Percentiles rank a stretch among this genome's conserved stretches.
Conservation (phyloP, 2,888 invertebrate species). For the Spilosoma lubricipeda region DNA sequence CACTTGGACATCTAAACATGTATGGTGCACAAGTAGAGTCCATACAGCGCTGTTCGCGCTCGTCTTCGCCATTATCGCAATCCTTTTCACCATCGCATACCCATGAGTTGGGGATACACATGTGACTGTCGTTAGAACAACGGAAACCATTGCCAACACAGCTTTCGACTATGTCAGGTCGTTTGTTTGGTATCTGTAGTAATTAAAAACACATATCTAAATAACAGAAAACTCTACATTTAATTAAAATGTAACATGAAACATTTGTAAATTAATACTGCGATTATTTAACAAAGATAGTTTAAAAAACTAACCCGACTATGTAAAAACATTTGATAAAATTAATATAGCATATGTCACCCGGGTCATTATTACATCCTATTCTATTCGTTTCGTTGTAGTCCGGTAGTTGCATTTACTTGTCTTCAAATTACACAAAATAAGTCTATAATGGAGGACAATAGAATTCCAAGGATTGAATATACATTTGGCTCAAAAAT, state of each 20-base stretch:
- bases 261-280: neutral
- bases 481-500: neutral
- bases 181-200: conserved; percentile 56
- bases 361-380: too few species aligned
- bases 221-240: neutral
- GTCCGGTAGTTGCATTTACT: neutral
- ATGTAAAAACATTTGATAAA: too few species aligned
- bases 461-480: neutral
- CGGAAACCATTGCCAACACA: conserved; percentile 71
- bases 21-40: conserved; percentile 89
- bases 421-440: neutral
- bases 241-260: neutral
- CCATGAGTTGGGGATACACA: conserved; percentile 91
- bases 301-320: too few species aligned
- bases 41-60: conserved; percentile 87
- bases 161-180: conserved; percentile 59
- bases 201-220: neutral
- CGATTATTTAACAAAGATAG: too few species aligned
- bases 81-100: conserved; percentile 94
- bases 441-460: neutral
- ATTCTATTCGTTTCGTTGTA: too few species aligned
- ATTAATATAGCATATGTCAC: too few species aligned
- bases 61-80: conserved; percentile 91
- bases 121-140: conserved; percentile 73
- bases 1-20: conserved; percentile 89